A percentile compares a stretch with the other conserved stretches of the same genome.
phyloP scores from a whole-genome alignment of 2,797 vertebrate species.

The Brachymystax lenok region DNA sequence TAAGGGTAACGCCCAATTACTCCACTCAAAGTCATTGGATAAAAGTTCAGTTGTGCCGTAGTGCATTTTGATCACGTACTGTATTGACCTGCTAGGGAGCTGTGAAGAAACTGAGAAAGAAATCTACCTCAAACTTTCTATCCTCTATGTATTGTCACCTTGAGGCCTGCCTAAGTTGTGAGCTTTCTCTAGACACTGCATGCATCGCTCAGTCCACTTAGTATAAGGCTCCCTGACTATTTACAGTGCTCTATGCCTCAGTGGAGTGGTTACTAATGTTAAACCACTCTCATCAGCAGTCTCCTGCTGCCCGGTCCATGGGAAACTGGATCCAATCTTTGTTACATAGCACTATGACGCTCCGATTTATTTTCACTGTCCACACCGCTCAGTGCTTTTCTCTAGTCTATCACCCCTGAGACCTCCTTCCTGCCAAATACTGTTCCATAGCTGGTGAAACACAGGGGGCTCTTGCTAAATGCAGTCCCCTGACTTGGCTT shows the following conservation, averaged over 20 bases:
- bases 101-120: neutral
- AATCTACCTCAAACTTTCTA: neutral
- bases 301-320: neutral
- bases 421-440: neutral
- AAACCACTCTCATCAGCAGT: neutral
- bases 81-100: too few species aligned
- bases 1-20: too few species aligned
- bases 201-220: neutral
- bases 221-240: neutral
- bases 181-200: neutral
- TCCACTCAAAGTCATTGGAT: too few species aligned
- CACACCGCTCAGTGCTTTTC: neutral
- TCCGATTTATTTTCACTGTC: neutral
- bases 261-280: conserved; percentile 1
- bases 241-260: too few species aligned
- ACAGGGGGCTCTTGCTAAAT: conserved; percentile 4
- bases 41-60: too few species aligned
- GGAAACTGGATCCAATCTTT: neutral
- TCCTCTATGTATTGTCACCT: neutral
- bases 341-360: neutral
- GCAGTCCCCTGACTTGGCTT: conserved; percentile 3
- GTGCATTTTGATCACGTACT: too few species aligned
- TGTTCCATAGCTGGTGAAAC: neutral
- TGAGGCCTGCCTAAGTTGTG: neutral
- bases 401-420: neutral